Evolutionary conservation across 2,797 vertebrate genomes (phyloP), one percentile per base, ranked within the genome.

Genomic region (Rhinichthys osculus): DNA sequence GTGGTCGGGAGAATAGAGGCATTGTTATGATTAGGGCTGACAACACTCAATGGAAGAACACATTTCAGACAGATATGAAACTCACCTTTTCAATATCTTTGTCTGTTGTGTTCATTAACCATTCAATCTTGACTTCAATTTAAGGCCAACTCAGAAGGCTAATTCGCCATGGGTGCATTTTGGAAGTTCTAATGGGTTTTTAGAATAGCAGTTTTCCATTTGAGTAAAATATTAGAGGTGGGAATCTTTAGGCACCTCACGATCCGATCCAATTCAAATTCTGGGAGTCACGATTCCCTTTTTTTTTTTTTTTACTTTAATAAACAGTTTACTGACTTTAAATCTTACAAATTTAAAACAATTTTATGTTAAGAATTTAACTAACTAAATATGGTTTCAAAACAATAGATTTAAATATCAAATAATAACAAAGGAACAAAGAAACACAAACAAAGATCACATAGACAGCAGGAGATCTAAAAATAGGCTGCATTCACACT

Each of bases 1-100:
- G 0, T 44, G 42, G 42, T 44, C 10, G 10, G 42, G 85, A 52
- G 40, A 88, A 21, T n/a, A 21, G 71, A 69, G 79, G 66, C 35
- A 47, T 78, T 83, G 81, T 89, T 80, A 86, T 83, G 59, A 81
- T 73, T 72, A 69, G n/a, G 23, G 59, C 44, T 13, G 14, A 85
- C 27, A 40, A 84, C 27, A 40, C 11, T 78, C 38, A n/a, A 27
- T 72, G 21, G 40, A 59, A 7, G 7, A 70, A 52, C 38, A 66
- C 30, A 73, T 74, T 50, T n/a, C 9, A 83, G 42, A 62, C 30
- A 5, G 30, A 74, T 50, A 66, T 70, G 21, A 70, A 69, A n/a
- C 62, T 64, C n/a, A 30, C 1, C 27, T 50, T 76, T 83, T 14
- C 40, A 54, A 30, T 17, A 50, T 83, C 21, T 74, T 50, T 16